Conservation (phyloP, 2,888 invertebrate genomes). For the Acronicta psi region DNA sequence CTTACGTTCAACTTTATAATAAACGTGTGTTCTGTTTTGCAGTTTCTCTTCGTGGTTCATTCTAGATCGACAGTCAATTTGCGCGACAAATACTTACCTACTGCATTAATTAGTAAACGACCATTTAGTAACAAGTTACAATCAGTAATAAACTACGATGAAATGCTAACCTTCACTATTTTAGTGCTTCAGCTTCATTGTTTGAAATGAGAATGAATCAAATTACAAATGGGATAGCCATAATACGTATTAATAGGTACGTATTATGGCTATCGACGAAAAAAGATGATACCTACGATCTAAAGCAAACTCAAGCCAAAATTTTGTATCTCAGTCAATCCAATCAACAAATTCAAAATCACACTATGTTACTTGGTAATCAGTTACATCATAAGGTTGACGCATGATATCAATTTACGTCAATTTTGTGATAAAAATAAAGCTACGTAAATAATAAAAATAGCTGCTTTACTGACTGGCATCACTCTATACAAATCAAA, state of each 20-base stretch:
- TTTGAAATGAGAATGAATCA: conserved; percentile 22
- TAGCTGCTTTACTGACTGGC: conserved; percentile 5
- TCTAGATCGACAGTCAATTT: neutral
- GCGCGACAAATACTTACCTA: neutral
- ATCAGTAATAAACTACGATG: conserved; percentile 16
- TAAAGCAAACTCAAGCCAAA: neutral
- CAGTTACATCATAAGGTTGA: conserved; percentile 1
- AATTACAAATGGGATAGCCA: too few species aligned
- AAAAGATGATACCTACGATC: neutral
- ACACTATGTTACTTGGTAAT: conserved; percentile 12
- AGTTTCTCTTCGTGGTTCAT: neutral
- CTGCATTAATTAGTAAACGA: conserved; percentile 4
- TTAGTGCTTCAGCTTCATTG: neutral
- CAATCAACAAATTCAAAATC: neutral
- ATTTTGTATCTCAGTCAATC: neutral
- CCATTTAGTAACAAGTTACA: conserved; percentile 13
- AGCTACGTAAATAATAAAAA: conserved; percentile 16
- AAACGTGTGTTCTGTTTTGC: neutral
- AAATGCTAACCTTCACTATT: neutral
- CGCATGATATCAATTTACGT: conserved; percentile 11
- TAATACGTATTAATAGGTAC: too few species aligned
- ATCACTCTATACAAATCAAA: neutral
- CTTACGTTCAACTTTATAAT: conserved; percentile 13
- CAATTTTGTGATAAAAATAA: conserved; percentile 33
- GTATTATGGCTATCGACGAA: too few species aligned